Evolutionary conservation across 2,888 invertebrate species (phyloP), one percentile per base, ranked within the genome.

Genomic region (Sipunculus nudus): DNA sequence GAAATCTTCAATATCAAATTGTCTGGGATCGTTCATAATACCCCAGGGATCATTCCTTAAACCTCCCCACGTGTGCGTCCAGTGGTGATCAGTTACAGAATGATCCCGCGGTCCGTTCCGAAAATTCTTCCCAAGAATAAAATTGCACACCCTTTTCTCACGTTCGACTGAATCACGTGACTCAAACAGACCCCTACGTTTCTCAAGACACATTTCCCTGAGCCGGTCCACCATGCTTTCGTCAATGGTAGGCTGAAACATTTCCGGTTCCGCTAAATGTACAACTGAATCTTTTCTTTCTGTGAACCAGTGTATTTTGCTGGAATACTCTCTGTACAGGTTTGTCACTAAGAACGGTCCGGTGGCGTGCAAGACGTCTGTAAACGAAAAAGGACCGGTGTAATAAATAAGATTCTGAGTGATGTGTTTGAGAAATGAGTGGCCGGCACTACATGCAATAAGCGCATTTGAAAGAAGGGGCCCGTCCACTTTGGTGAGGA

Each of bases 11-110:
- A n/a, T n/a, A n/a, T n/a, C n/a, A n/a, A n/a, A n/a, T n/a, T n/a
- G n/a, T n/a, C n/a, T n/a, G n/a, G n/a, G n/a, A n/a, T n/a, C n/a
- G n/a, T 58, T 50, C 6, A 29, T 28, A 5, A 60, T 47, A 25
- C 46, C 46, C 52, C 53, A 61, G 3, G 68, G 68, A 41, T 68
- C 68, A 48, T 63, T 41, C 23, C 25, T 46, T n/a, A 23, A 16
- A 13, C 65, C 63, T 6, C 63, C 68, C 68, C 65, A 68, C n/a
- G 62, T 29, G 35, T 68, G 68, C 2, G 67, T 67, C 61, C 65
- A 67, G 47, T 67, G 63, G 45, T 67, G 67, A 25, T 52, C 32
- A 6, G 62, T 66, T 28, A 47, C 58, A 2, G 65, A 58, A 3
- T 32, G 29, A 19, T 26, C 26, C 13, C 28, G 23, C 8, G 58